phyloP scores from a whole-genome alignment of 2,888 invertebrate species.

The Eilema griseolum region DNA sequence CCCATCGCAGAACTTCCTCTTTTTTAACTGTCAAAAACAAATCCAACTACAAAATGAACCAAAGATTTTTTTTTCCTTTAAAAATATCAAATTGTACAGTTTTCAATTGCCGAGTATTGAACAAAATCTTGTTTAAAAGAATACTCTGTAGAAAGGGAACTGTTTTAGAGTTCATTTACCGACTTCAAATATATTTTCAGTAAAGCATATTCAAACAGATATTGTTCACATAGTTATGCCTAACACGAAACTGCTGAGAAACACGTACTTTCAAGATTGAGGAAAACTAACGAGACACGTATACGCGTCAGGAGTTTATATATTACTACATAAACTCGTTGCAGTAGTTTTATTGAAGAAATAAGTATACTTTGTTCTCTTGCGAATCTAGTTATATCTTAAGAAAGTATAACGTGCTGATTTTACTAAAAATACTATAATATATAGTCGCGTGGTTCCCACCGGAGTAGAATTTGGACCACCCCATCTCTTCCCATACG shows the following conservation, averaged over 20 bases:
- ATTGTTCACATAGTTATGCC: constrained; percentile 12
- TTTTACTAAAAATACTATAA: background rate
- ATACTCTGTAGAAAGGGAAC: background rate
- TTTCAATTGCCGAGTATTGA: background rate
- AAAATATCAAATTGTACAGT: background rate
- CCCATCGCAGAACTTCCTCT: background rate
- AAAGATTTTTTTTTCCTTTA: background rate
- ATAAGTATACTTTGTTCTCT: background rate
- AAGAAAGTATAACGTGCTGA: background rate
- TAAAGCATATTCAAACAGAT: constrained; percentile 6
- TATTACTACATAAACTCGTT: constrained; percentile 6
- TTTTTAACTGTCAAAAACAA: background rate
- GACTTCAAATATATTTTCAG: background rate
- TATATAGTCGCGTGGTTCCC: too few species aligned
- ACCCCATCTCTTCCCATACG: too few species aligned
- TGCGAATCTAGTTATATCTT: background rate
- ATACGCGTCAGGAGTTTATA: constrained; percentile 8
- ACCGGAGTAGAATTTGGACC: background rate
- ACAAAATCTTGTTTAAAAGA: background rate
- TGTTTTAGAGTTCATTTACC: background rate
- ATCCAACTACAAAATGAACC: background rate
- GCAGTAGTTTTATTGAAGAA: constrained; percentile 1
- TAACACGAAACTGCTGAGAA: constrained; percentile 19
- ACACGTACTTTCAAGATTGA: constrained; percentile 27
- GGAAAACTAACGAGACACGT: constrained; percentile 53